These are phyloP conservation scores for Venturia canescens DNA, from an alignment of 1,140 invertebrate genomes.

Conservation along the genomic window DNA sequence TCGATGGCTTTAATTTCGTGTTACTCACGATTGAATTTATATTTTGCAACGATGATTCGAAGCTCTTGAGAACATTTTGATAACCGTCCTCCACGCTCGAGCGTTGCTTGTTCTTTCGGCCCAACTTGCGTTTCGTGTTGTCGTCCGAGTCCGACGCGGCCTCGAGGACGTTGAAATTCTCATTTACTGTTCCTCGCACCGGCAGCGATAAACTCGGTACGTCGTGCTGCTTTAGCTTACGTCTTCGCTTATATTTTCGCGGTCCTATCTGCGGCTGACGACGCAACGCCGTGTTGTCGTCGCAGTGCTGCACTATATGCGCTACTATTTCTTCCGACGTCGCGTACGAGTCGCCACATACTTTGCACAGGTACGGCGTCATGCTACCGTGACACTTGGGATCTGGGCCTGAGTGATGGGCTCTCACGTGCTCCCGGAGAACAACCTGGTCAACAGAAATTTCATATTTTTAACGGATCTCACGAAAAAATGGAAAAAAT, in stretches of 20 bases:
- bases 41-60: constrained; percentile 78
- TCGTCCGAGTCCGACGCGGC: constrained; percentile 75
- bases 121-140: constrained; percentile 72
- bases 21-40: constrained; percentile 77
- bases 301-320: constrained; percentile 89
- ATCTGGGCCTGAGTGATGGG: constrained; percentile 88
- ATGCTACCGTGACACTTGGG: constrained; percentile 77
- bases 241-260: constrained; percentile 86
- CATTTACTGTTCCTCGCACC: constrained; percentile 68
- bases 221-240: constrained; percentile 84
- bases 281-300: constrained; percentile 88
- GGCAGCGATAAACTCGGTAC: constrained; percentile 49
- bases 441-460: constrained; percentile 79
- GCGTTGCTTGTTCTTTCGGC: constrained; percentile 71
- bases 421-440: constrained; percentile 87
- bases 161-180: constrained; percentile 72
- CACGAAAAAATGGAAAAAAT: not conserved
- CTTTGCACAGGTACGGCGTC: constrained; percentile 84
- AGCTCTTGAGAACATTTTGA: constrained; percentile 76
- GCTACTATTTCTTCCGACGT: constrained; percentile 86
- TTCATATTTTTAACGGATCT: not conserved
- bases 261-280: constrained; percentile 86
- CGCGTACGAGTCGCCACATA: constrained; percentile 83
- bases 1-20: constrained; percentile 71
- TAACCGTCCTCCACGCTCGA: constrained; percentile 75